Conservation (phyloP, 2,797 vertebrate genomes). For the Podargus strigoides region DNA sequence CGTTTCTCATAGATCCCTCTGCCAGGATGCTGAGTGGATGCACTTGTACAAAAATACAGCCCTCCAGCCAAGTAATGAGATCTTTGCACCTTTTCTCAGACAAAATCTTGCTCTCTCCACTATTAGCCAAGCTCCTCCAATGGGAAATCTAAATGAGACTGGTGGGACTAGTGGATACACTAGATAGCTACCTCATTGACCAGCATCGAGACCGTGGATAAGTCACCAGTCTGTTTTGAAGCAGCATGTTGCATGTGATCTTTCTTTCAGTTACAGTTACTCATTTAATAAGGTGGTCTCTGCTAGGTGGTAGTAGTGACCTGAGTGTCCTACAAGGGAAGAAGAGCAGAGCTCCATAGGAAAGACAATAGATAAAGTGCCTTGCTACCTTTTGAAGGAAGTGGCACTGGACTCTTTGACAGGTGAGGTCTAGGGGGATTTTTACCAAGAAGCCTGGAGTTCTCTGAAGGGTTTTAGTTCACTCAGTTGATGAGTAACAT, state of each 20-base stretch:
- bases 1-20: neutral
- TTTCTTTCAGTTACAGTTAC: neutral
- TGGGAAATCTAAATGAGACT: neutral
- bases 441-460: neutral
- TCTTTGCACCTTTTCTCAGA: neutral
- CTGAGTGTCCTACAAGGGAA: neutral
- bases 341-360: neutral
- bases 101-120: neutral
- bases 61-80: neutral
- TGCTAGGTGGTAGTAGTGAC: neutral
- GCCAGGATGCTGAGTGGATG: neutral
- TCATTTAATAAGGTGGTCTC: neutral
- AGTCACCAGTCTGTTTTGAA: neutral
- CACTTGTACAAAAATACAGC: neutral
- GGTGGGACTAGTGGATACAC: neutral
- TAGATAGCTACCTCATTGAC: neutral
- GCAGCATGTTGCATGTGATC: neutral
- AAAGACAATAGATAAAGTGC: neutral
- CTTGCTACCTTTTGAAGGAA: neutral
- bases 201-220: neutral
- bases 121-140: neutral
- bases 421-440: neutral
- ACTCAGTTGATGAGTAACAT: neutral
- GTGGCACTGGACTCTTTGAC: neutral
- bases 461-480: neutral